Conservation (phyloP, 2,113 vertebrate species). For the Nothocercus julius region DNA sequence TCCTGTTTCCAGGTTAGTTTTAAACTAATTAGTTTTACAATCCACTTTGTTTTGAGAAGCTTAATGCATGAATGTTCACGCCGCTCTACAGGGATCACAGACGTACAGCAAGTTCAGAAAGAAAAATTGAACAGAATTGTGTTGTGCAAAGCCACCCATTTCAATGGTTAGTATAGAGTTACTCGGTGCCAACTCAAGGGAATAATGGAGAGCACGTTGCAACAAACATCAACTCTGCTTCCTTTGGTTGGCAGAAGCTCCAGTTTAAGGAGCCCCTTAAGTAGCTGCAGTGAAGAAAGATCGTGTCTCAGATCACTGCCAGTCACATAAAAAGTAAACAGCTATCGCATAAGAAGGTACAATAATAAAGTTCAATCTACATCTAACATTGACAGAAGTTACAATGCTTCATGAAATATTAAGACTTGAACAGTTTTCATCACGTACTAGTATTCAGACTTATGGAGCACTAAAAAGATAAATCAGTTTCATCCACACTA, state of each 20-base stretch:
- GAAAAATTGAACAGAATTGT: neutral
- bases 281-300: neutral
- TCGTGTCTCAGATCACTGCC: constrained; percentile 5
- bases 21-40: neutral
- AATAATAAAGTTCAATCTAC: constrained; percentile 3
- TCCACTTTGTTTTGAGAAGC: neutral
- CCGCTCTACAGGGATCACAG: neutral
- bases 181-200: neutral
- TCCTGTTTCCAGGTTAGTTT: neutral
- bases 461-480: neutral
- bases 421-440: constrained; percentile 8
- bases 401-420: neutral
- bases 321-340: constrained; percentile 20
- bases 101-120: neutral
- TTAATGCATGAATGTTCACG: neutral
- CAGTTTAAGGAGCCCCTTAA: neutral
- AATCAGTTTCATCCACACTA: neutral
- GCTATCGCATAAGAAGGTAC: constrained; percentile 3
- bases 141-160: neutral
- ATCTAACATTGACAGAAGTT: neutral
- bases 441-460: neutral
- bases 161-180: neutral
- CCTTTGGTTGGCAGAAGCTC: neutral
- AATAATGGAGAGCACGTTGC: neutral
- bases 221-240: neutral